These are phyloP conservation scores for Eciton burchellii DNA, from an alignment of 1,140 invertebrate species.

Conservation along the genomic window DNA sequence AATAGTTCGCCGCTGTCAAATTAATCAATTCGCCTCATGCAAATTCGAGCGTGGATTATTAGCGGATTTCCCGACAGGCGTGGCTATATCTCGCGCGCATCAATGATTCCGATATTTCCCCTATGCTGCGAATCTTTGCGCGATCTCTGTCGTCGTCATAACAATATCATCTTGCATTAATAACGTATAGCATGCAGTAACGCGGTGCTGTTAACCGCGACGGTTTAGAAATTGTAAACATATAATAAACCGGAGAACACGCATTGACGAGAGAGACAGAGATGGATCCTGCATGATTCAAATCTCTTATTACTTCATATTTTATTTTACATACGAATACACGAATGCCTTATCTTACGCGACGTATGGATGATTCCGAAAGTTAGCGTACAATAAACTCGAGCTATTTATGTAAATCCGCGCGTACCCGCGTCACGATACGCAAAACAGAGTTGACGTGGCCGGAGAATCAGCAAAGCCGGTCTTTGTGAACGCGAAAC, in stretches of 20 bases:
- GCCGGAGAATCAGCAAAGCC: conserved; percentile 15
- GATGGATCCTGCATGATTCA: too few relatives aligned
- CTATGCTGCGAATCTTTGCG: neutral
- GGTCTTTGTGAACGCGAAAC: neutral
- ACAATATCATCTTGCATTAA: neutral
- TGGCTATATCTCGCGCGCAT: conserved; percentile 13
- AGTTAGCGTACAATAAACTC: neutral
- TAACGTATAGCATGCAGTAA: neutral
- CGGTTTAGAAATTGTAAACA: neutral
- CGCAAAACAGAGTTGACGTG: conserved; percentile 18
- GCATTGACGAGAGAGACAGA: too few relatives aligned
- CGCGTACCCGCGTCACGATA: neutral
- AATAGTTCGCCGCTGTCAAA: conserved; percentile 37
- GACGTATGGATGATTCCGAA: neutral
- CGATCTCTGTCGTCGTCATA: neutral
- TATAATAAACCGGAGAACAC: too few relatives aligned
- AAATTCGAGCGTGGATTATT: conserved; percentile 45
- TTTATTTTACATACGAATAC: too few relatives aligned
- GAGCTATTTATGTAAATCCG: neutral
- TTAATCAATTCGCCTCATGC: conserved; percentile 33
- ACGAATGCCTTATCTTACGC: too few relatives aligned
- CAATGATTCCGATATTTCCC: conserved; percentile 15
- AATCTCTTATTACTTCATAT: too few relatives aligned
- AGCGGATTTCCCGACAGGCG: conserved; percentile 17
- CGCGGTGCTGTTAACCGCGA: neutral